Evolutionary conservation across 2,797 vertebrate genomes (phyloP).

Genomic region (Podargus strigoides): DNA sequence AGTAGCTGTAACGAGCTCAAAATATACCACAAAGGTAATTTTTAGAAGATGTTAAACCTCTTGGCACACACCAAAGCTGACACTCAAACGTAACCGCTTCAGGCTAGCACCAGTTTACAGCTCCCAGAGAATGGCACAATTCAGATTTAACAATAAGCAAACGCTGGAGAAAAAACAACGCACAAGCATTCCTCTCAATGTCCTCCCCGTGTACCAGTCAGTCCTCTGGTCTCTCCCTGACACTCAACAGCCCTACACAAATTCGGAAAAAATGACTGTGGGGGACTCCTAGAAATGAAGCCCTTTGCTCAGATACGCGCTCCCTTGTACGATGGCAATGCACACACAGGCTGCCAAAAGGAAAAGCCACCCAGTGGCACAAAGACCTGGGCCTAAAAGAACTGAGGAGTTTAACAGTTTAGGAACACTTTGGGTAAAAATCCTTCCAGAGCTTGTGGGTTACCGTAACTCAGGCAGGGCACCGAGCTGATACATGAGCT

Average conservation of each 20-base stretch:
- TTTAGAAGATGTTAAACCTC: neutral
- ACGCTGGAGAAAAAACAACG: neutral
- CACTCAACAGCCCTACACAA: neutral
- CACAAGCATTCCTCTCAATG: neutral
- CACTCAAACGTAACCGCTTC: neutral
- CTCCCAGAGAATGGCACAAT: neutral
- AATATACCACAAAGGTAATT: neutral
- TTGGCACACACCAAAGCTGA: neutral
- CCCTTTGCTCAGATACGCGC: neutral
- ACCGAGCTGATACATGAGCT: neutral
- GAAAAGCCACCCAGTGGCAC: neutral
- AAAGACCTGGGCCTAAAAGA: neutral
- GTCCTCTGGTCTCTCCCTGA: neutral
- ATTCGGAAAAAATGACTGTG: neutral
- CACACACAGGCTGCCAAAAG: rapidly evolving
- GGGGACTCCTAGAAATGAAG: neutral
- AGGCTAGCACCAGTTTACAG: neutral
- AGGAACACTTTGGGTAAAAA: neutral
- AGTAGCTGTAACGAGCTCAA: neutral
- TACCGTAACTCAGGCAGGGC: neutral
- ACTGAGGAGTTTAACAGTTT: neutral
- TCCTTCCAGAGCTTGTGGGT: neutral
- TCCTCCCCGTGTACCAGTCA: neutral
- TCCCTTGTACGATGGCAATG: rapidly evolving
- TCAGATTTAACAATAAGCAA: neutral